Base-by-base conservation (phyloP, 2,888 invertebrate species). In the Pyrochroa serraticornis region DNA sequence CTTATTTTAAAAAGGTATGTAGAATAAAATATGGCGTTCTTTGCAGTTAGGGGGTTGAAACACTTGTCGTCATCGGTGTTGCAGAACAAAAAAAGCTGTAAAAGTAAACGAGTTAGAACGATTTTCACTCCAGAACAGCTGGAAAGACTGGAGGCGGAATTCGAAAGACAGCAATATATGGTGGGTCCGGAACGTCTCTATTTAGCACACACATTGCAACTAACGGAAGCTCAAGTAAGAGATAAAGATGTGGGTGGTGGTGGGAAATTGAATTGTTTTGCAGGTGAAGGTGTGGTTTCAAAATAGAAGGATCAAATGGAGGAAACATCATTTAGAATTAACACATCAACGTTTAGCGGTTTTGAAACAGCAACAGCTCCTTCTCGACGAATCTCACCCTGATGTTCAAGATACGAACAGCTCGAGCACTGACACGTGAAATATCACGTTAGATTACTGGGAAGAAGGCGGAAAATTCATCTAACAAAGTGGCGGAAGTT, bases 111-210 rank as follows among this genome's bases (percentile, higher is more conserved):
- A 62, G 95, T 97, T 35, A 83, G 97, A 14, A 97, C 97, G 0
- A 97, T 97, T 71, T 97, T 97, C 82, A 97, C 97, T 0, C 95
- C 96, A 0, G 97, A 97, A 71, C 97, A 97, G 79, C 80, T 97
- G 67, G 97, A 97, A 77, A 82, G 95, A 66, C 82, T 97, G 50
- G 97, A 97, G 75, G 91, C 92, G 0, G 97, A 97, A 81, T 97
- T 97, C 73, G 95, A 96, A 70, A 81, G 95, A 35, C 97, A 97
- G 73, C 97, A 97, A 79, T 97, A 97, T 81, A 97, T 97, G 97
- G 97, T 97, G 7, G 97, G 97, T 0, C 96, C 95, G 0, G 97
- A 97, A 79, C 82, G 97, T 58, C 85, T 95, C 2, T 96, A 96
- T 79, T 82, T 97, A 52, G 97, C 97, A 0, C 91, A 93, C 63